Evolutionary conservation across 2,888 invertebrate species (phyloP), one percentile per base, ranked within the genome.

Genomic region (Diachrysia chrysitis): DNA sequence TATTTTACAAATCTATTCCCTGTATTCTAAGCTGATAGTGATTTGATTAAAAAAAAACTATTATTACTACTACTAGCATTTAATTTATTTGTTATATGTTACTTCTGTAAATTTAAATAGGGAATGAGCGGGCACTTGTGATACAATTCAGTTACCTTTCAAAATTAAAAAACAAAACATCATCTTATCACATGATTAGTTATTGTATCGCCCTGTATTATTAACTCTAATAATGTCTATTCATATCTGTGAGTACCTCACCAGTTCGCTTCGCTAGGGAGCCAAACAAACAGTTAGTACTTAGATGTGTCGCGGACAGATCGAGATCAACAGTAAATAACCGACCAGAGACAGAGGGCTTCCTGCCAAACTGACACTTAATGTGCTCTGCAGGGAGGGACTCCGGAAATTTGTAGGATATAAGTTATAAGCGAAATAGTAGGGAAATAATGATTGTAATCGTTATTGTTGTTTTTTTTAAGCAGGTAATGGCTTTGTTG

Each of bases 251-350:
- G 42, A 53, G 57, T 53, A 42, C 67, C 53, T n/a, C 23, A 53
- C 17, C 59, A 66, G 60, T n/a, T n/a, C n/a, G n/a, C n/a, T n/a
- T n/a, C 67, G 29, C 57, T 60, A 76, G n/a, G n/a, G n/a, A n/a
- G 84, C 85, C 84, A 84, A 80, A 84, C 81, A 85, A 85, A 86
- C 84, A 77, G 66, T 65, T 69, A 78, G 59, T 73, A 83, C 81
- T 76, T 76, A 71, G 81, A 73, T 69, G 75, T 73, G 58, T 73
- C 66, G 83, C 66, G 77, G 88, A 89, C 90, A 92, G 90, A 92
- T 92, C 91, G 87, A 88, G 91, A 94, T 93, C 90, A 91, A 90
- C 91, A 86, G 90, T 93, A 92, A 93, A 92, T 94, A 94, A 93
- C 93, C 83, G 87, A 80, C 78, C 83, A 80, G 92, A 92, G 93